A percentile compares a stretch with the other conserved stretches of the same genome.
These are phyloP conservation scores for Riparia riparia DNA, from an alignment of 2,113 vertebrate species.

Conservation along the genomic window DNA sequence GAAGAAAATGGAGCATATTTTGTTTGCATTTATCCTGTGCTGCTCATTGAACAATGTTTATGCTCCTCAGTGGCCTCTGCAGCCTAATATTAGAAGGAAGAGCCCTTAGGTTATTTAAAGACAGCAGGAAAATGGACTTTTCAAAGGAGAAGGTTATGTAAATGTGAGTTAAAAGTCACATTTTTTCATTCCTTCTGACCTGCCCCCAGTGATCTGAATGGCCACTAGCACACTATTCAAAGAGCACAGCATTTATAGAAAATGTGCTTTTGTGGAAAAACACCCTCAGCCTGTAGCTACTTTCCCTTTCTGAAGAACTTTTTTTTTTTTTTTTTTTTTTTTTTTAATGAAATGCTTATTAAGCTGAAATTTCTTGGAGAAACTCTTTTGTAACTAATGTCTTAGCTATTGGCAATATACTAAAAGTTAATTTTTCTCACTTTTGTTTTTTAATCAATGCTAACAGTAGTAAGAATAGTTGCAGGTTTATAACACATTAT, in stretches of 20 bases:
- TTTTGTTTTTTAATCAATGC: neutral
- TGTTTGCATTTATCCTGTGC: neutral
- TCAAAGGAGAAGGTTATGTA: neutral
- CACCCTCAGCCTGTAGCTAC: neutral
- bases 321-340: too few relatives aligned
- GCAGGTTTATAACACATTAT: neutral
- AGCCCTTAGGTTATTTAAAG: neutral
- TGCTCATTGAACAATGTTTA: neutral
- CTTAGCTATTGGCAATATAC: neutral
- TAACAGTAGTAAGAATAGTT: neutral
- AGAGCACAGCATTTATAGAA: neutral
- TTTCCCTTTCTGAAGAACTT: neutral
- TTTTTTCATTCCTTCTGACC: neutral
- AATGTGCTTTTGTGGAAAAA: neutral
- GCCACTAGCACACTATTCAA: neutral
- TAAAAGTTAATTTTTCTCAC: neutral
- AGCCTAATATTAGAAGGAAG: neutral
- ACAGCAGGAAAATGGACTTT: neutral
- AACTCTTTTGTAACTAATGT: neutral
- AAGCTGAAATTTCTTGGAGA: neutral
- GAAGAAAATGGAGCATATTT: neutral
- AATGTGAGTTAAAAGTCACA: neutral
- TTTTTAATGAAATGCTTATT: neutral
- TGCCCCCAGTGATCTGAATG: neutral
- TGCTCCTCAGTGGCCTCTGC: neutral